Conservation (phyloP, 2,113 vertebrate species). For the Tamias sibiricus region DNA sequence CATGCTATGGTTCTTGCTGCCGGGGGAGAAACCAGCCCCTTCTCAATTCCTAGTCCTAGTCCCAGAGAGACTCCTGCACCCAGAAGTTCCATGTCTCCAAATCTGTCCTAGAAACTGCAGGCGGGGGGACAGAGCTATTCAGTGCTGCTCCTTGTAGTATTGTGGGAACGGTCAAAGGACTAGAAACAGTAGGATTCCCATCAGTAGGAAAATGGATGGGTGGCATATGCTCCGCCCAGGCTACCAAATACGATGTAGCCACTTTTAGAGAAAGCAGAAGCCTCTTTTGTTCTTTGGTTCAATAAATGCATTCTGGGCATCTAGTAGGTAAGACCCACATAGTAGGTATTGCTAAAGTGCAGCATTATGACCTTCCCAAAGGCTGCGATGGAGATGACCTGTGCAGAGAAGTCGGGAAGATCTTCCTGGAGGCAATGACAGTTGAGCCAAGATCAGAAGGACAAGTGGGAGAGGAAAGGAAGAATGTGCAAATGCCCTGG, state of each 20-base stretch:
- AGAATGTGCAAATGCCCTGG: neutral
- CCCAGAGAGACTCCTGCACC: neutral
- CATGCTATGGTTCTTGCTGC: accelerated
- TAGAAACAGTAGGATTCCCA: neutral
- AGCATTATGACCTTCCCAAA: neutral
- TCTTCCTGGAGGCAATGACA: neutral
- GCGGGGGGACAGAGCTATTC: neutral
- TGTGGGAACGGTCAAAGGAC: neutral
- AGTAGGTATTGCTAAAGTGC: no score
- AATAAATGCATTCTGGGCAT: neutral
- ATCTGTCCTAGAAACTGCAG: neutral
- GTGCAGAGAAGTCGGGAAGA: neutral
- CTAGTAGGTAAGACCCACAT: no score
- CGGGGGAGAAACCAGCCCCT: no score
- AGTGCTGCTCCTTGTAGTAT: neutral
- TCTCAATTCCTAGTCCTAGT: neutral
- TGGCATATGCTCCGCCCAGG: neutral
- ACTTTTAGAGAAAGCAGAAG: neutral
- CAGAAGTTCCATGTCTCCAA: neutral
- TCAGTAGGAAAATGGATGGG: neutral
- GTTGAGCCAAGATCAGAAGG: neutral
- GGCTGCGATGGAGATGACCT: neutral
- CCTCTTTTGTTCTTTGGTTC: neutral
- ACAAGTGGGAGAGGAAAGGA: neutral
- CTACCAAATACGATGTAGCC: no score